Evolutionary conservation across 1,140 invertebrate genomes (phyloP), one percentile per base, ranked within the genome.

Genomic region (Solen grandis): DNA sequence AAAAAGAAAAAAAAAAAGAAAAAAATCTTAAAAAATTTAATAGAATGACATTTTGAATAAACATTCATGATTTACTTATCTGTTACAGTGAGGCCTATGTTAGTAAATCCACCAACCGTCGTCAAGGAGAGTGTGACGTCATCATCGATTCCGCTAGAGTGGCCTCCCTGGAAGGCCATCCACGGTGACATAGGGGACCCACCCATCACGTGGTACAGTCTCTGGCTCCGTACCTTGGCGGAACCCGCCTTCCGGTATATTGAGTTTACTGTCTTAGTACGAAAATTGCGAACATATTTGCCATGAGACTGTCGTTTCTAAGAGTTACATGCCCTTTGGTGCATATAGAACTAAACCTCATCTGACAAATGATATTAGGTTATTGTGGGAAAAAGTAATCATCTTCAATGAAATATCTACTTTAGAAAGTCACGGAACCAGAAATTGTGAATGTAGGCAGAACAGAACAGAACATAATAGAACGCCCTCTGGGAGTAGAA

Each of bases 121-220:
- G 78, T 82, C 5, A 57, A 84, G 27, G 84, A 86, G 8, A 60
- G 68, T 25, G 78, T 81, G 33, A 76, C 73, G 13, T 66, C 85
- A 10, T 81, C 69, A 14, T 82, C 88, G 41, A 78, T 88, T 29
- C 86, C 82, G 8, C 77, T 90, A 19, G 76, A 84, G 57, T 90
- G 89, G 89, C 82, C 79, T 1, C 76, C 81, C 14, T 90, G 89
- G 89, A 85, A 85, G 73, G 69, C 72, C 16, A 55, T 65, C 10
- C 75, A 76, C n/a, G 89, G 88, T 14, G 89, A 90, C 68, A 81
- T 82, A 0, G 89, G 89, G 1, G 86, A 89, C 33, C 81, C 84
- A 0, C 86, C 87, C 5, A 86, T 90, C 31, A 38, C 88, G 38
- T 87, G 84, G 85, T 90, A 90, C 74, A 84, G 81, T 52, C 81